Evolutionary conservation across 2,888 invertebrate species (phyloP), one percentile per base, ranked within the genome.

Genomic region (Pristionchus arcanus): DNA sequence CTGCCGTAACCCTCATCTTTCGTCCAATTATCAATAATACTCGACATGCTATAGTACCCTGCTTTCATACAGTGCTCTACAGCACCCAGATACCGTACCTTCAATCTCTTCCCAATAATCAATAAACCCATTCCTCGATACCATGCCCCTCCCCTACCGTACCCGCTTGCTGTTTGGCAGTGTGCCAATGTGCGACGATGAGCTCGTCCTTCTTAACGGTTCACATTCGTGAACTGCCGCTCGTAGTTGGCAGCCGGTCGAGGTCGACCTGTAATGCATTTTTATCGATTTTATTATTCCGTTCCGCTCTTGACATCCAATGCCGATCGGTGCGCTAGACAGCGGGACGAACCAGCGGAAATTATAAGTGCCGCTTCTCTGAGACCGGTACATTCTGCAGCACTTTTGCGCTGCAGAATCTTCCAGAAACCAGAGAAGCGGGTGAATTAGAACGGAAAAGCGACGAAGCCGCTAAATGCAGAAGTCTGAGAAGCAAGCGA

Each of bases 171-270:
- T 81, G 81, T 49, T 81, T 11, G 81, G 81, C n/a, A 53, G 59
- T 3, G 84, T 59, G 31, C 9, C 34, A 21, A 85, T 59, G 21
- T 85, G 55, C 19, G 59, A 59, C 16, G 84, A 59, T 21, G 31
- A 31, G 59, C 59, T 59, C 49, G 87, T 74, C 34, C 74, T 71
- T 37, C 88, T 74, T 55, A 88, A 28, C 19, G 37, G 74, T n/a
- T 88, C 77, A 88, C 71, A 88, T 37, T 88, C 88, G 71, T 31
- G 74, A 59, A 25, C 37, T 55, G 55, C 74, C 21, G 88, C 88
- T 59, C 55, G 74, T 34, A 71, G 88, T 42, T 59, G 71, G 59
- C 88, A 88, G 15, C 77, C 77, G 16, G 88, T 88, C 42, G 88
- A 88, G 13, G 71, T 77, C 77, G 88, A 88, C 37, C 88, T 88